Base-by-base conservation (phyloP, 1,140 invertebrate genomes). In the Tetraneura akinire region DNA sequence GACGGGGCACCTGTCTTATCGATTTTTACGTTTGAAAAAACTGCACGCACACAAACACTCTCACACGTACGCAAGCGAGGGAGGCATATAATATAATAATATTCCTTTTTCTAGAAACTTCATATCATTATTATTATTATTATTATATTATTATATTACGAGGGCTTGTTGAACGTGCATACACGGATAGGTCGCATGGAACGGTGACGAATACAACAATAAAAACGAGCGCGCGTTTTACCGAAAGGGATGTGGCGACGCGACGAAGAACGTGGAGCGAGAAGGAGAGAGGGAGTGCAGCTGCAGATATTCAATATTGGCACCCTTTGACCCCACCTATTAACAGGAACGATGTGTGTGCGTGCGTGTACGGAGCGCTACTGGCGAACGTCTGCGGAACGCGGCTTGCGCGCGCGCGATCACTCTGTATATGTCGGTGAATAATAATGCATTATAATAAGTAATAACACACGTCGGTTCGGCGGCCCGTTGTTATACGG, bases 261-360 rank as follows among this genome's bases (percentile, higher is more conserved):
- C n/a, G n/a, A n/a, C n/a, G n/a, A n/a, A n/a, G n/a, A n/a, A n/a
- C n/a, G n/a, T n/a, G n/a, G n/a, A n/a, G n/a, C n/a, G n/a, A n/a
- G n/a, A n/a, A n/a, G 42, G 51, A 26, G 64, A 42, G n/a, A 3
- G 18, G 23, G n/a, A 45, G 71, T 21, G 71, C 71, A 78, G 74
- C 74, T 78, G 74, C 74, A 37, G 74, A 78, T 78, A 78, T 78
- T 60, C 74, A 78, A 78, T 78, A 78, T 78, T 78, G 74, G 74
- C 74, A 78, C 74, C 74, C 74, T 78, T 78, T 78, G 74, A 78
- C 74, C 74, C 74, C 55, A 78, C 74, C 53, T 45, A 71, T 71
- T 71, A 71, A 71, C 68, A 8, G 51, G 10, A 16, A 21, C 26
- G 16, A n/a, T 6, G 14, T 51, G 23, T 71, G 23, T 71, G 23